Conservation (phyloP, 2,113 vertebrate species). For the Hydrochoerus hydrochaeris region DNA sequence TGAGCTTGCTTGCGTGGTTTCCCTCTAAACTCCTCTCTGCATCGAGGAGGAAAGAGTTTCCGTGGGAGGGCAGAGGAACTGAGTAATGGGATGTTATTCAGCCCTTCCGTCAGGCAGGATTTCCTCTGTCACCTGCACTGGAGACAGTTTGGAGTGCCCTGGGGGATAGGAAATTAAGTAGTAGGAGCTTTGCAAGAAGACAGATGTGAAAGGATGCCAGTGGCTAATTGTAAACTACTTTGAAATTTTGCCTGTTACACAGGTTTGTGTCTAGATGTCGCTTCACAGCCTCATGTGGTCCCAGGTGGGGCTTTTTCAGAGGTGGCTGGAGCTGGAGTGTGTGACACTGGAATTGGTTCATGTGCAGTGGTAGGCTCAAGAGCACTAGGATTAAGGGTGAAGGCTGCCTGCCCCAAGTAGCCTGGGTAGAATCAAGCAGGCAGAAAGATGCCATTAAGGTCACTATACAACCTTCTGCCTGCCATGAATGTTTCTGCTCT, state of each 20-base stretch:
- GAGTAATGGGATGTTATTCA: background rate
- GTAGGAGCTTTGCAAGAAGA: constrained; percentile 5
- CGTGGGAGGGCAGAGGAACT: background rate
- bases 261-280: background rate
- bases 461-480: background rate
- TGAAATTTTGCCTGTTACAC: background rate
- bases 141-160: background rate
- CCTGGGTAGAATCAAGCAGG: background rate
- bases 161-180: background rate
- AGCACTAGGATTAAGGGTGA: background rate
- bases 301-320: background rate
- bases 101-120: background rate
- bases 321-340: background rate
- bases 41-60: background rate
- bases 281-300: background rate
- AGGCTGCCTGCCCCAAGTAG: background rate
- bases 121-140: no score
- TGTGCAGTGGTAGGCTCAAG: background rate
- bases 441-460: background rate
- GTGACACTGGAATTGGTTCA: background rate
- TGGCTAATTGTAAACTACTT: background rate
- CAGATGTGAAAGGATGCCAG: background rate
- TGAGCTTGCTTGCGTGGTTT: constrained; percentile 1
- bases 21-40: background rate
- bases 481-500: background rate